Evolutionary conservation across 2,113 vertebrate genomes (phyloP).

Genomic region (Pyrgilauda ruficollis): DNA sequence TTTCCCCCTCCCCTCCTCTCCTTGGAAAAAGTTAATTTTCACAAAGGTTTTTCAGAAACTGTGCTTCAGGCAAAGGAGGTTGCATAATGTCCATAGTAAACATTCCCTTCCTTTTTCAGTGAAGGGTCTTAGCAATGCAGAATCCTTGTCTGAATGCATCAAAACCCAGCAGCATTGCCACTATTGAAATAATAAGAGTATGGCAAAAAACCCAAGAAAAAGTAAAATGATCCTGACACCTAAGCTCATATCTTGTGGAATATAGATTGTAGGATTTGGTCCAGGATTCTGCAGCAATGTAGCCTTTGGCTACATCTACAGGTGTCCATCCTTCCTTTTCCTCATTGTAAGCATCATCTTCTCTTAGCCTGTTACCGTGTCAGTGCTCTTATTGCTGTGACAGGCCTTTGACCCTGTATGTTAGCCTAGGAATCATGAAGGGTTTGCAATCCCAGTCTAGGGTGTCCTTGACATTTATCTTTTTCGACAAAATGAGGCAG

Average conservation of each 20-base stretch:
- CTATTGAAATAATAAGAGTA: neutral
- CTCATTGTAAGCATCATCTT: neutral
- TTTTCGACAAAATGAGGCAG: neutral
- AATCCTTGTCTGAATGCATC: neutral
- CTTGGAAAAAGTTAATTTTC: neutral
- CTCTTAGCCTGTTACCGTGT: neutral
- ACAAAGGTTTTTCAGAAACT: neutral
- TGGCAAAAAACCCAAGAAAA: neutral
- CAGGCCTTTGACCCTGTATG: neutral
- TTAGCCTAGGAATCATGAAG: neutral
- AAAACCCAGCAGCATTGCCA: neutral
- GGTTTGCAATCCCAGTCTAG: neutral
- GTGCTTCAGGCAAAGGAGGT: neutral
- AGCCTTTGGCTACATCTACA: neutral
- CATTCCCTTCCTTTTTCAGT: neutral
- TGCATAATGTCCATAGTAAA: neutral
- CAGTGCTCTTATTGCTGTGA: neutral
- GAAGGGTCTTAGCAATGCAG: neutral
- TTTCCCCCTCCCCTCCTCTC: fast-evolving
- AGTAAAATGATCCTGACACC: neutral
- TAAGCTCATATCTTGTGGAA: neutral
- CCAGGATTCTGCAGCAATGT: neutral
- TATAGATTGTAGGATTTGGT: neutral
- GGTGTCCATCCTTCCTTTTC: neutral
- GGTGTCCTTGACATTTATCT: neutral